Conservation (phyloP, 1,140 invertebrate species). For the Patella vulgata region DNA sequence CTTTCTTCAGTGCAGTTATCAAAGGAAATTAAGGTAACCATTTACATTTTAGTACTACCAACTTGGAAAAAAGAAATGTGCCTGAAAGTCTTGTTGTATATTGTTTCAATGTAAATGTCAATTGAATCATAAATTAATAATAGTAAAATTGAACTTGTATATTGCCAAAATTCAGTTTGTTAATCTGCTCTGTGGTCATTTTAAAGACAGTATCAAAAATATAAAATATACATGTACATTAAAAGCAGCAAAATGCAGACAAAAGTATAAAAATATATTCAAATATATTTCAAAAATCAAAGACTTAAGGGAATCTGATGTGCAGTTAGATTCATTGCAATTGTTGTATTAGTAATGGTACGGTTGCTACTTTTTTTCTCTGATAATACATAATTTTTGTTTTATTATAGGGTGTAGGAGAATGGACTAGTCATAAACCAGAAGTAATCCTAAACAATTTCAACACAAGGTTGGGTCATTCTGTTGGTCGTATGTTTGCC, state of each 20-base stretch:
- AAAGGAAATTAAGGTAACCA: conserved; percentile 68
- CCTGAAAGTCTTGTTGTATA: neutral
- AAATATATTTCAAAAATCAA: no score
- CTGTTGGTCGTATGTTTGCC: conserved; percentile 92
- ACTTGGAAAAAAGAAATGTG: neutral
- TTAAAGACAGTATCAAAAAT: no score
- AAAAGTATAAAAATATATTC: no score
- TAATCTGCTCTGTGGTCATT: neutral
- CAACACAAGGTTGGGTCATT: conserved; percentile 89
- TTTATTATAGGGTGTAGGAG: conserved; percentile 58
- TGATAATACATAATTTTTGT: no score
- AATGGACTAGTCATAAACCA: conserved; percentile 83
- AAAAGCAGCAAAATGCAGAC: no score
- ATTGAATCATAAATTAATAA: neutral
- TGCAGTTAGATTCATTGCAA: no score
- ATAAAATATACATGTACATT: no score
- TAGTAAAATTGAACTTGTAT: neutral
- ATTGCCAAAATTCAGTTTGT: neutral
- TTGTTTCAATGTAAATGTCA: conserved; percentile 1
- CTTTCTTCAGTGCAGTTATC: conserved; percentile 69
- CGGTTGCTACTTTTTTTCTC: no score
- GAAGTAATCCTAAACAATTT: conserved; percentile 98
- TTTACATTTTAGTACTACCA: conserved; percentile 69
- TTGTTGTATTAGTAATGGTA: no score
- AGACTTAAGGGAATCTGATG: no score